Evolutionary conservation across 1,140 invertebrate genomes (phyloP), one percentile per base, ranked within the genome.

Genomic region (Eupeodes corollae): DNA sequence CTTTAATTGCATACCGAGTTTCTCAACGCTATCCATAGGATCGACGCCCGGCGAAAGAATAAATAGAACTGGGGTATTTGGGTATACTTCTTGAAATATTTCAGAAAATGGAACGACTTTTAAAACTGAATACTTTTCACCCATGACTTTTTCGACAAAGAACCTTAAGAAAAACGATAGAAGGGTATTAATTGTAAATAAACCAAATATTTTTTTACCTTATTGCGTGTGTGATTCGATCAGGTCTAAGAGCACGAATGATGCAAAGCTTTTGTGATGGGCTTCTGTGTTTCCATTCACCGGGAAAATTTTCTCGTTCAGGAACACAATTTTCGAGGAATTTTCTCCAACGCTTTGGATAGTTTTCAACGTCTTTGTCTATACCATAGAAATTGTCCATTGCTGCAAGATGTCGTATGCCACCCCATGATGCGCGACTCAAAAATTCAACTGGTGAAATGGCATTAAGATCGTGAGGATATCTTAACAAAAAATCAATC

Each of bases 221-320:
- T 58, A 67, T 66, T 8, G 63, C 61, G 35, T 67, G 62, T 35
- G 58, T 61, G 55, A 67, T 62, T 34, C 63, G 78, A 73, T 96
- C 93, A 0, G 91, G 83, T 51, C 93, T 70, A 18, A 96, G 68
- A 6, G 88, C 88, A 47, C 92, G 71, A 77, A 98, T 83, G 59
- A 98, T 95, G 64, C 91, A 95, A 1, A 97, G 70, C 59, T 83
- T 80, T 63, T 96, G 91, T 6, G 97, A 68, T 0, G 87, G 75
- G 1, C 80, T 79, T 68, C 93, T 94, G 59, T 90, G 91, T 65
- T 96, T 98, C 92, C 93, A 98, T 57, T 97, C 93, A 51, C 91
- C 89, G 0, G 92, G 93, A 52, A 95, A 82, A 67, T 92, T 93
- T 63, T 96, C 92, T 61, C 84, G 82, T 68, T 98, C 92, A 0